These are phyloP conservation scores for Yponomeuta plumbellus DNA, from an alignment of 2,888 invertebrate genomes.

Conservation along the genomic window DNA sequence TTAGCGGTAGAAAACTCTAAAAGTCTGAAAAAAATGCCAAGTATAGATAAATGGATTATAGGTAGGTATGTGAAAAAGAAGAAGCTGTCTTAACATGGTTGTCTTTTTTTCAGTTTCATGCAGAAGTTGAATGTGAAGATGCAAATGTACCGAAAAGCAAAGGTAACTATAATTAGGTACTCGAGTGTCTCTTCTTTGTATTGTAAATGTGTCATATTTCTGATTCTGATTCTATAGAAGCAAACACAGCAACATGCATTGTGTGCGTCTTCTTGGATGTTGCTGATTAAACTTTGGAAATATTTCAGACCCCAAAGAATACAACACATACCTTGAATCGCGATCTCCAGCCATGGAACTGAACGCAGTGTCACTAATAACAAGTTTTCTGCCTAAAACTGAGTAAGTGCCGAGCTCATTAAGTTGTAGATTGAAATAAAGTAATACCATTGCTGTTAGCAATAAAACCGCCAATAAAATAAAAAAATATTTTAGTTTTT, in stretches of 20 bases:
- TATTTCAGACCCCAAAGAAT: constrained; percentile 70
- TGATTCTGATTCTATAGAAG: too few relatives aligned
- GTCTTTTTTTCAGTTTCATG: constrained; percentile 77
- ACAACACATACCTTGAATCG: constrained; percentile 78
- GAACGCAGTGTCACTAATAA: constrained; percentile 78
- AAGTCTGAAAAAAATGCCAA: too few relatives aligned
- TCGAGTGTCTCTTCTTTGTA: neutral
- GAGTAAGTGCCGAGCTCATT: constrained; percentile 54
- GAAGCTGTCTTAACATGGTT: too few relatives aligned
- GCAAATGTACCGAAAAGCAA: constrained; percentile 43
- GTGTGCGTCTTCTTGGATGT: neutral
- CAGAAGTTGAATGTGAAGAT: constrained; percentile 75
- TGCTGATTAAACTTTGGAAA: neutral
- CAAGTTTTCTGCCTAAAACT: constrained; percentile 72
- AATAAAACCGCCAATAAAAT: too few relatives aligned
- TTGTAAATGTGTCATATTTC: neutral
- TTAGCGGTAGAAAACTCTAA: too few relatives aligned
- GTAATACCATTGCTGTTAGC: too few relatives aligned
- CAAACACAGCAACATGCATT: too few relatives aligned
- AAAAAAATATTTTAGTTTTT: too few relatives aligned
- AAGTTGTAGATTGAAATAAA: too few relatives aligned
- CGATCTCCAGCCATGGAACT: constrained; percentile 82
- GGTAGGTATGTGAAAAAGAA: too few relatives aligned
- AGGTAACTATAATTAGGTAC: constrained; percentile 17
- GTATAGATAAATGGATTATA: too few relatives aligned